Percentiles rank a stretch among this genome's conserved stretches.
Evolutionary conservation across 2,113 vertebrate species (phyloP).

Genomic region (Plotosus lineatus): DNA sequence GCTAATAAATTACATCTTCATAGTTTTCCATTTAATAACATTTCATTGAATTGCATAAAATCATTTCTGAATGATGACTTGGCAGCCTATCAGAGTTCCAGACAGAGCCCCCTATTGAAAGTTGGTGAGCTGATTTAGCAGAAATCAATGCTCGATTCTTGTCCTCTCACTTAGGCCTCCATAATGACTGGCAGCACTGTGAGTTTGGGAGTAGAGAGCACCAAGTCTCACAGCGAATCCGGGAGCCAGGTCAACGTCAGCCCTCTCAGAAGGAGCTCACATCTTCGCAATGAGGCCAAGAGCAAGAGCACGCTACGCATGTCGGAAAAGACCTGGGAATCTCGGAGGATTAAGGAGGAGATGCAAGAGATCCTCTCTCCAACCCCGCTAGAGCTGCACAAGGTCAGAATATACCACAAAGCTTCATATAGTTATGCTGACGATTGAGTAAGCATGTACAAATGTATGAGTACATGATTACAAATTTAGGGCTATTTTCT

Average conservation of each 20-base stretch:
- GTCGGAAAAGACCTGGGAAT: conserved; percentile 82
- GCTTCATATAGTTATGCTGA: not conserved
- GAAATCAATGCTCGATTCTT: not conserved
- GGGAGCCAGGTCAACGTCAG: conserved; percentile 72
- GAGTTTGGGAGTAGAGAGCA: conserved; percentile 81
- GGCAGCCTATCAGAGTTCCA: conserved; percentile 15
- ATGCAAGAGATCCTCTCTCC: conserved; percentile 87
- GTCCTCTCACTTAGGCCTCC: conserved; percentile 76
- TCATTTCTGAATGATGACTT: conserved; percentile 13
- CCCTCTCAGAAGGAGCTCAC: conserved; percentile 71
- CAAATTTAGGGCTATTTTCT: too few relatives aligned
- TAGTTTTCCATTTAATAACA: not conserved
- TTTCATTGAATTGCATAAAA: conserved; percentile 23
- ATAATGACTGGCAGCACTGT: conserved; percentile 93
- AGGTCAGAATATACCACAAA: conserved; percentile 67
- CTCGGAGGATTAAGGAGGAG: conserved; percentile 82
- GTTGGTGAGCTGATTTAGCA: not conserved
- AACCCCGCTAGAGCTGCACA: conserved; percentile 87
- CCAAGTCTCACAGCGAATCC: conserved; percentile 73
- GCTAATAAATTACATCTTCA: conserved; percentile 14
- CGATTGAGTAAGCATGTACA: not conserved
- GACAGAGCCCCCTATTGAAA: conserved; percentile 22
- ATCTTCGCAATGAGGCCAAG: conserved; percentile 67
- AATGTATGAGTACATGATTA: not conserved
- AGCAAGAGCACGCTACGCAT: conserved; percentile 69